Evolutionary conservation across 2,113 vertebrate genomes (phyloP), one percentile per base, ranked within the genome.

Genomic region (Sinosuthora webbiana): DNA sequence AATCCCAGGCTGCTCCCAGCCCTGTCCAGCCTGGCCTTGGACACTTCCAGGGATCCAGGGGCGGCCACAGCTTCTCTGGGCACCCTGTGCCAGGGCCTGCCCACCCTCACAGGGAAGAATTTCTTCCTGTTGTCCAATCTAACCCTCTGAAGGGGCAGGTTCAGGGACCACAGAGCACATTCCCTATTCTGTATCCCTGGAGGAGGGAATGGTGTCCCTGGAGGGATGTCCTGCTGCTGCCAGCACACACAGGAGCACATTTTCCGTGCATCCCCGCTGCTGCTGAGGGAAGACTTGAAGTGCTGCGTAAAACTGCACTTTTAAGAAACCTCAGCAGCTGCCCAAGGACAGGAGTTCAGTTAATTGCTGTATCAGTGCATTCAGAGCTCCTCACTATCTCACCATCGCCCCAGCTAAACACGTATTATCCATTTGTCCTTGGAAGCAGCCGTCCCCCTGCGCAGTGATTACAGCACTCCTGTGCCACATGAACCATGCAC

Each of bases 361-460:
- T 97, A 97, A 97, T 81, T 94, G 62, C 83, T 80, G 70, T 44
- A 86, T 87, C 90, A 92, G 94, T 87, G 79, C 20, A 7, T 91
- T 92, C 69, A 73, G 35, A 93, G 86, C 90, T 83, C 42, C 22
- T 17, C 49, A 9, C 93, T 90, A 57, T 95, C 95, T 97, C 91
- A 12, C 62, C 39, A 83, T 91, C 83, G 5, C 79, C 86, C 83
- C 49, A 27, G 77, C 5, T 14, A 90, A 97, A 96, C 65, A n/a
- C 27, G 79, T 15, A 92, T 96, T 96, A 90, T 92, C 90, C 77
- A 10, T 87, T 94, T 76, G 95, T 95, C 96, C 96, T 98, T 98
- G 97, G 95, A 91, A 80, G 27, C 13, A 89, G 50, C 90, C 60
- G 21, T 65, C 87, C 87, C 87, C 68, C 22, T 4, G 30, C 21